Conservation (phyloP, 2,888 invertebrate species). For the Lasioglossum leucozonium region DNA sequence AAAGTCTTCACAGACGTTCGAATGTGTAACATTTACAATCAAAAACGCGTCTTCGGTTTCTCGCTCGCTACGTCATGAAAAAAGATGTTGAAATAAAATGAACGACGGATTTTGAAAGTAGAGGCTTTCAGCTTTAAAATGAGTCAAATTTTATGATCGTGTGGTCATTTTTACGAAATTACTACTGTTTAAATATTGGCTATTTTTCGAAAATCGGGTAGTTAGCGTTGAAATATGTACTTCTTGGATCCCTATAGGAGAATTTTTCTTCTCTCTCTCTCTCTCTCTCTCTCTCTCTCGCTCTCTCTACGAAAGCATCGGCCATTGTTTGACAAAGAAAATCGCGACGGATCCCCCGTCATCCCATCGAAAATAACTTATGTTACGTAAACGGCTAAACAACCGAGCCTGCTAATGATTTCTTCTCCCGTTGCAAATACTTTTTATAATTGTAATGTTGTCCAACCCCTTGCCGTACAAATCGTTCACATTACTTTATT, state of each 20-base stretch:
- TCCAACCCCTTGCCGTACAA: not conserved
- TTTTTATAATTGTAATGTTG: not conserved
- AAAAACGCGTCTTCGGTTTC: too few species aligned
- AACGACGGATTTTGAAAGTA: too few species aligned
- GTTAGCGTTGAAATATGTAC: too few species aligned
- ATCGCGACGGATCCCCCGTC: not conserved
- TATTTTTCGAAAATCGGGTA: too few species aligned
- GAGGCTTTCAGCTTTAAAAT: too few species aligned
- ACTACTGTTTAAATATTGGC: too few species aligned
- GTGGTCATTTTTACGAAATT: too few species aligned
- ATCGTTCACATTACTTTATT: not conserved
- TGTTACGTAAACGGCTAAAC: conserved; percentile 7
- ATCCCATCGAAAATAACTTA: not conserved
- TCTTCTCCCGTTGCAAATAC: not conserved
- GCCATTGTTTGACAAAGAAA: not conserved
- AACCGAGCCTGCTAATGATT: conserved; percentile 18
- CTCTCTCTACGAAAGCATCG: not conserved
- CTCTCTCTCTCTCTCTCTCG: not conserved
- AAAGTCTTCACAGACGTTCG: too few species aligned
- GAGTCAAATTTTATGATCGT: too few species aligned
- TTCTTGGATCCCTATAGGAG: not conserved
- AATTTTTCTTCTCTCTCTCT: not conserved
- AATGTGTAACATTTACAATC: too few species aligned
- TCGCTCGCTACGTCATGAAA: too few species aligned
- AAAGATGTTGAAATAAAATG: too few species aligned